Evolutionary conservation across 2,113 vertebrate genomes (phyloP).

Genomic region (Miniopterus natalensis): DNA sequence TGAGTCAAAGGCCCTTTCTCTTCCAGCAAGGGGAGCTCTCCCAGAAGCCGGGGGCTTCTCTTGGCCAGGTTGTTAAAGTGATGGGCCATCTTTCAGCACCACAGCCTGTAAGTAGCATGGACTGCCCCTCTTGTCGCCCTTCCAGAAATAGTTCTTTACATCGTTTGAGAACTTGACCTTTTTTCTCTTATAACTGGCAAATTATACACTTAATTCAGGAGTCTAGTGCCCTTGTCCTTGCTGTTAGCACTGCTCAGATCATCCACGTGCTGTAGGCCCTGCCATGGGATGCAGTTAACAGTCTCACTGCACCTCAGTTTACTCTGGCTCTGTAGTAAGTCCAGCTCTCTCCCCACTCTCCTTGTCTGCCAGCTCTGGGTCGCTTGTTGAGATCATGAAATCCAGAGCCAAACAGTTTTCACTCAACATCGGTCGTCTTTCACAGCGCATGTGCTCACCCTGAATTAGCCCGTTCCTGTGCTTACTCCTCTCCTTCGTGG

Average conservation of each 20-base stretch:
- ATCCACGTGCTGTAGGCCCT: accelerated
- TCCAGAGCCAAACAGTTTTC: not conserved
- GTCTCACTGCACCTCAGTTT: accelerated
- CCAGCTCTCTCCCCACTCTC: not conserved
- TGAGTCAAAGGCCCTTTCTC: not conserved
- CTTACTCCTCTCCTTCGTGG: accelerated
- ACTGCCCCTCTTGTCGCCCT: not conserved
- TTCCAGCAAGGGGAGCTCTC: not conserved
- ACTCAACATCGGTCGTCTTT: not conserved
- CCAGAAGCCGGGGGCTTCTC: not conserved
- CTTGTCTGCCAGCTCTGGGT: not conserved
- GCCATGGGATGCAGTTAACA: accelerated
- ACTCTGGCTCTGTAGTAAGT: accelerated
- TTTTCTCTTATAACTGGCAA: not conserved
- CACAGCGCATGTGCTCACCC: accelerated
- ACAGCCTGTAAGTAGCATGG: accelerated
- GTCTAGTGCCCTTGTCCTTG: not conserved
- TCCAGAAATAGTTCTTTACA: not conserved
- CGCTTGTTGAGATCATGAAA: not conserved
- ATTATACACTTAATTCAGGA: not conserved
- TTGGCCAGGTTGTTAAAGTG: not conserved
- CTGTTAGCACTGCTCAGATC: not conserved
- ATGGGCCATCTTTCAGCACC: accelerated
- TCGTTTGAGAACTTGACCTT: not conserved
- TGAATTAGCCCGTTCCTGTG: accelerated